phyloP scores from a whole-genome alignment of 2,888 invertebrate genomes.

The Leptinotarsa rubiginosa region DNA sequence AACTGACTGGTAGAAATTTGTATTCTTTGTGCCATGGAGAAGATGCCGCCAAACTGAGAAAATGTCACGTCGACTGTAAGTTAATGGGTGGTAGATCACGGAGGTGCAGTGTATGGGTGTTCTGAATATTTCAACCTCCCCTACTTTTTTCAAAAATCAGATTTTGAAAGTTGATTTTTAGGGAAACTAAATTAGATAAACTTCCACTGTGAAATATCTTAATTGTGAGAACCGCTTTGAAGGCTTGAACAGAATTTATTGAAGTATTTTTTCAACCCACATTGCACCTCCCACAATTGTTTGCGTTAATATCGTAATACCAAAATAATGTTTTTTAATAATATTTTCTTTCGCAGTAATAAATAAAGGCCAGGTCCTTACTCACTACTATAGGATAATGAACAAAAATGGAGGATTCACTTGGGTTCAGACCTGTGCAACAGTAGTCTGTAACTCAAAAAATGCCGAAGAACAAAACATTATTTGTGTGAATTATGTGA shows the following conservation, averaged over 20 bases:
- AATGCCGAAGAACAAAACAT: constrained; percentile 97
- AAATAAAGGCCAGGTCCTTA: constrained; percentile 95
- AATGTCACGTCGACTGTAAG: constrained; percentile 97
- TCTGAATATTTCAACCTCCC: too few species aligned
- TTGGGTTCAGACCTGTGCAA: constrained; percentile 97
- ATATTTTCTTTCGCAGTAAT: constrained; percentile 77
- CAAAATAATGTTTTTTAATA: constrained; percentile 1
- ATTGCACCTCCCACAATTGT: neutral
- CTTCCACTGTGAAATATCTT: too few species aligned
- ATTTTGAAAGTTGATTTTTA: too few species aligned
- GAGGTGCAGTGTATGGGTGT: constrained; percentile 1
- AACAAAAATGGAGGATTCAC: constrained; percentile 96
- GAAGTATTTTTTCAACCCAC: neutral
- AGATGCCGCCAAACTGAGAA: constrained; percentile 92
- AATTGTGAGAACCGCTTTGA: too few species aligned
- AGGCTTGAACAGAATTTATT: neutral
- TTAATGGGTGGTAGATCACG: constrained; percentile 24
- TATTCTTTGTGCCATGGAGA: constrained; percentile 96
- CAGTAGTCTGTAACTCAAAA: constrained; percentile 94
- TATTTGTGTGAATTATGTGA: constrained; percentile 96
- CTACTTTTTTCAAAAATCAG: too few species aligned
- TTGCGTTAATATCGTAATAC: neutral
- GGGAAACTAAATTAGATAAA: too few species aligned
- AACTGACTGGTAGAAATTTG: constrained; percentile 91
- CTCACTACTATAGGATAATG: constrained; percentile 95